Evolutionary conservation across 2,888 invertebrate species (phyloP).

Genomic region (Allacma fusca): DNA sequence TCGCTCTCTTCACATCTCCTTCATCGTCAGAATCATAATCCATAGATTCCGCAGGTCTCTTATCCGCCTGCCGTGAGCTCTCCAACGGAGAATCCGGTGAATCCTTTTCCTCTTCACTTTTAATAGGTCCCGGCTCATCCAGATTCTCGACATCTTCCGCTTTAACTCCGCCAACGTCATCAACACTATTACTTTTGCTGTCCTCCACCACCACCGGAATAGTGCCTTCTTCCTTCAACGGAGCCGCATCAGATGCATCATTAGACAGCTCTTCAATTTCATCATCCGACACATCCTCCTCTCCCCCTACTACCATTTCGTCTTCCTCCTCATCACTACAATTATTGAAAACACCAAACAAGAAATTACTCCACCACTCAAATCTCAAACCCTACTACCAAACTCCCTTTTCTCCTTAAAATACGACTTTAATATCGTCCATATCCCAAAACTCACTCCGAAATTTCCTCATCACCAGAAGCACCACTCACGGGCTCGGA

Average conservation of each 20-base stretch:
- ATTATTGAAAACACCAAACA: neutral
- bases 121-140: neutral
- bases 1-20: slow-evolving; percentile 62
- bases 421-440: too few relatives aligned
- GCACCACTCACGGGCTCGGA: neutral
- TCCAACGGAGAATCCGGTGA: neutral
- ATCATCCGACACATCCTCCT: neutral
- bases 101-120: neutral
- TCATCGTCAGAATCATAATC: slow-evolving; percentile 57
- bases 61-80: neutral
- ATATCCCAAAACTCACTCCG: too few relatives aligned
- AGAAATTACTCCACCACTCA: too few relatives aligned
- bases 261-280: neutral
- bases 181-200: neutral
- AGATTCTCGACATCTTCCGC: neutral
- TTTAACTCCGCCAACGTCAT: neutral
- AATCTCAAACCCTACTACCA: too few relatives aligned
- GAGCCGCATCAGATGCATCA: neutral
- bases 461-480: too few relatives aligned
- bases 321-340: neutral
- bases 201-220: neutral
- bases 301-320: neutral
- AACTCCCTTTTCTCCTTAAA: too few relatives aligned
- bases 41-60: slow-evolving; percentile 33
- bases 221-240: neutral